A percentile compares a stretch with the other conserved stretches of the same genome.
Conservation (phyloP, 2,888 invertebrate genomes). For the Rhimphoctona megacephalus region DNA sequence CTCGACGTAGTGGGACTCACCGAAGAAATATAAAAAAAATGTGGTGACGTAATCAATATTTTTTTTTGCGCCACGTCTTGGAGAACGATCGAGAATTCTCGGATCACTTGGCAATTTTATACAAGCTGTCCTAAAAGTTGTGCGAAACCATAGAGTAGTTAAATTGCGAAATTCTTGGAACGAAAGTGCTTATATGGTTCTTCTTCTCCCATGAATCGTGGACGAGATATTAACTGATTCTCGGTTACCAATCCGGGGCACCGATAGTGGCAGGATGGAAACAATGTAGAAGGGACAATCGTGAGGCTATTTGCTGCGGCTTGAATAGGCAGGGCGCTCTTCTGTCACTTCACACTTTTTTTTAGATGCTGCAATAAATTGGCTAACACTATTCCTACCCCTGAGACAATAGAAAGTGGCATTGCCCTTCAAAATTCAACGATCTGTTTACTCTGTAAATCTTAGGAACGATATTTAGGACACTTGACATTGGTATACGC, state of each 20-base stretch:
- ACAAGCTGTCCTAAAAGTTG: neutral
- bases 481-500: neutral
- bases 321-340: too few species aligned
- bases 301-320: too few species aligned
- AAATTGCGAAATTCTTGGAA: neutral
- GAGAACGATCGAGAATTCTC: slow-evolving; percentile 1
- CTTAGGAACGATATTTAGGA: neutral
- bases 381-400: too few species aligned
- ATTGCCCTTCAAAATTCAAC: neutral
- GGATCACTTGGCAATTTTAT: neutral
- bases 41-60: slow-evolving; percentile 6
- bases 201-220: too few species aligned
- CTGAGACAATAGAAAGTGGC: too few species aligned
- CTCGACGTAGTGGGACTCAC: neutral
- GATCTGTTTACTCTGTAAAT: neutral
- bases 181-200: too few species aligned
- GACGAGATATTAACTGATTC: too few species aligned
- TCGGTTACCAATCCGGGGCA: too few species aligned
- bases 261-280: too few species aligned
- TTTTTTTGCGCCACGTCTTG: neutral
- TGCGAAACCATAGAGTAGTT: neutral
- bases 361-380: too few species aligned
- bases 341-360: too few species aligned
- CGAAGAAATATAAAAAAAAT: slow-evolving; percentile 14
- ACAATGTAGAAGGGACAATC: too few species aligned